Base-by-base conservation (phyloP, 2,888 invertebrate species). In the Lepidonotus clava region DNA sequence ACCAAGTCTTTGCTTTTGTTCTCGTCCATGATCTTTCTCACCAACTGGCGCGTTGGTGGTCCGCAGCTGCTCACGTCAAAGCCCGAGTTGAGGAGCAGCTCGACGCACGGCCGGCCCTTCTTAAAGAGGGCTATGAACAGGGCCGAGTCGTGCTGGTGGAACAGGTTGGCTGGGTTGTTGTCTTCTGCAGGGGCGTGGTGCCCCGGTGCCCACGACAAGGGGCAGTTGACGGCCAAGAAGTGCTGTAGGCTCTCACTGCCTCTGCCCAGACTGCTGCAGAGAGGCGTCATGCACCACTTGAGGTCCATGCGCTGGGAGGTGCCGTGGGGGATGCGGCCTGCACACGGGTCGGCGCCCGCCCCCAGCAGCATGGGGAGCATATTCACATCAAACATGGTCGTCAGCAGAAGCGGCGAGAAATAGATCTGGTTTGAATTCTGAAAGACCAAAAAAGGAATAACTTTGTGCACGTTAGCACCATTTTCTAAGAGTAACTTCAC, bases 371-470 rank as follows among this genome's bases (percentile, higher is more conserved):
- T n/a, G 2, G 76, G 76, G 40, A 76, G 34, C 76, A 76, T 34
- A 0, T 28, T 76, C 8, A 24, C 24, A 24, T 76, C 76, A 18
- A 76, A 76, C n/a, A 76, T 76, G 36, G 76, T 40, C 2, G 76
- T 21, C 14, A 76, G 76, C 5, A 40, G 38, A 5, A 76, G 76
- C 6, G 76, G 76, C 24, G 76, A 76, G 40, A 76, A 76, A 21
- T 24, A 76, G 21, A 76, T 18, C 24, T 76, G 34, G 76, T 76
- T 76, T n/a, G 34, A 34, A 40, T 76, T 76, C 76, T 76, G 76
- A 24, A 76, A 76, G 24, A 76, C 76, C 38, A 76, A n/a, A 40
- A 76, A 76, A 6, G 76, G 76, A n/a, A 76, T 76, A 0, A 21
- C 36, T 76, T 76, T 76, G 24, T 76, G 76, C 4, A 38, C 76